These are phyloP conservation scores for Caenorhabditis japonica DNA, from an alignment of 2,888 invertebrate species.

Conservation along the genomic window DNA sequence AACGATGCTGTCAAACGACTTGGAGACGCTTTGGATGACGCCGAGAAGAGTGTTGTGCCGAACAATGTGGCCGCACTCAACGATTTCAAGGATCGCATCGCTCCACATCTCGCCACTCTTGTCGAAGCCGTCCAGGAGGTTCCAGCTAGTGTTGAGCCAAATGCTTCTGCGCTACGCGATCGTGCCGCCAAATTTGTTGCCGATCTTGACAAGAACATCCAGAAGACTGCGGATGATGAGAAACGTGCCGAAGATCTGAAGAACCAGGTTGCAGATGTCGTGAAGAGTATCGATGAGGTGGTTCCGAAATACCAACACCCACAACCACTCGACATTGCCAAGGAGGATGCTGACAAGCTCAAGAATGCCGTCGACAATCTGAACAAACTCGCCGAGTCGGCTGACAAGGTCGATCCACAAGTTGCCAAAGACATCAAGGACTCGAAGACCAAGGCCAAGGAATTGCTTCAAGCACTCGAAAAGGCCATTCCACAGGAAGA, in stretches of 20 bases:
- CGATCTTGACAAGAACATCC: constrained; percentile 29
- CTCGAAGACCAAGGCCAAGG: constrained; percentile 50
- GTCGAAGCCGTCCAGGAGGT: constrained; percentile 35
- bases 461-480: constrained; percentile 42
- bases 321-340: constrained; percentile 50
- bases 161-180: constrained; percentile 28
- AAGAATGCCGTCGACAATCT: constrained; percentile 39
- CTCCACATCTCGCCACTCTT: constrained; percentile 38
- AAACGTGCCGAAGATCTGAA: constrained; percentile 31
- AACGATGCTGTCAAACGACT: constrained; percentile 49
- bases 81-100: constrained; percentile 45
- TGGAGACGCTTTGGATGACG: neutral
- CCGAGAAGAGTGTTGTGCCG: no score
- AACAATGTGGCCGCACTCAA: constrained; percentile 25
- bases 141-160: constrained; percentile 37
- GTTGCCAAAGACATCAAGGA: constrained; percentile 54
- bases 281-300: constrained; percentile 22
- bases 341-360: constrained; percentile 37
- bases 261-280: constrained; percentile 26
- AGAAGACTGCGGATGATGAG: no score
- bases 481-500: constrained; percentile 49
- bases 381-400: constrained; percentile 23
- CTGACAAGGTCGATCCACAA: constrained; percentile 45
- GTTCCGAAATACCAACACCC: constrained; percentile 37
- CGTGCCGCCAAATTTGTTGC: constrained; percentile 42